Base-by-base conservation (phyloP, 2,797 vertebrate genomes). In the Pipistrellus nathusii region DNA sequence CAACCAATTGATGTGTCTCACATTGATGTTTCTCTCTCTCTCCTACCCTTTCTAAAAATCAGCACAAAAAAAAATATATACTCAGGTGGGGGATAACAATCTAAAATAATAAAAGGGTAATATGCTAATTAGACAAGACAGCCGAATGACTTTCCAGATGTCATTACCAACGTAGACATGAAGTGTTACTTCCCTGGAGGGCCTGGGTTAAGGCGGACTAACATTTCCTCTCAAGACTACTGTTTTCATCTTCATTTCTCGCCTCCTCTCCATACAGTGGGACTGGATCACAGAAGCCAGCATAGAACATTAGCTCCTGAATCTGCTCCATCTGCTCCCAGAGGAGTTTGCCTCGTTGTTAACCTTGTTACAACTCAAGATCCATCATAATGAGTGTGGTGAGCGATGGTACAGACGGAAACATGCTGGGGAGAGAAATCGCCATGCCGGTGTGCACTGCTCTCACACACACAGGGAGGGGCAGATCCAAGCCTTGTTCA, bases 301-400 rank as follows among this genome's bases (percentile, higher is more conserved):
- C 85, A 90, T 6, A 81, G 85, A 77, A 92, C 80, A 35, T 84
- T 32, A 82, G 84, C 91, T 75, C 44, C 86, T 3, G 32, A 87
- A 69, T 69, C 59, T 73, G 53, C 51, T 90, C 73, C 82, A 51
- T 88, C 64, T 80, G 88, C 25, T 94, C 51, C 73, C n/a, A 41
- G 38, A 83, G 85, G 95, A 90, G 94, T 81, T 27, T 46, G 69
- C 82, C 90, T 95, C 17, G 0, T 25, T 73, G 82, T 90, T 93
- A 92, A 96, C 95, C 93, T 92, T 62, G 90, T 90, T 90, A 41
- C 20, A 30, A 75, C 93, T 88, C 51, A 23, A 95, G 85, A 91
- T 83, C 48, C 77, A 68, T 91, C 64, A 14, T 71, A 55, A 80
- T 38, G 68, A 72, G 88, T 48, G 71, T 20, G 17, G 48, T 62